Evolutionary conservation across 2,888 invertebrate genomes (phyloP).

Genomic region (Nephrocerus scutellatus): DNA sequence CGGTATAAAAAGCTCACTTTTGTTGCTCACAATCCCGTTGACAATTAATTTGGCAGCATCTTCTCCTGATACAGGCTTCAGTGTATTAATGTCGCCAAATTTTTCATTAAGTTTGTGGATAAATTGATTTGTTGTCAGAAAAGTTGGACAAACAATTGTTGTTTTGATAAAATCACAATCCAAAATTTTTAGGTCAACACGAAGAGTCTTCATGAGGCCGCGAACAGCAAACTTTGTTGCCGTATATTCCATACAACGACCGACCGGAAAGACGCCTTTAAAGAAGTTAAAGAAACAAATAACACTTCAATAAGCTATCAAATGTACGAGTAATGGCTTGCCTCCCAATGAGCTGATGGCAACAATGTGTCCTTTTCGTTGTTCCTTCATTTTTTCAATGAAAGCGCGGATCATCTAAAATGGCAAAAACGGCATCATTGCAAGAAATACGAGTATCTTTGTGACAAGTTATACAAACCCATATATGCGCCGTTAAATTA

Average conservation of each 20-base stretch:
- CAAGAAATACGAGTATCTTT: too few relatives aligned
- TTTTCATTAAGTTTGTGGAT: constrained; percentile 15
- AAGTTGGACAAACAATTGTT: constrained; percentile 38
- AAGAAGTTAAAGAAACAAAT: background rate
- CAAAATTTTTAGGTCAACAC: constrained; percentile 32
- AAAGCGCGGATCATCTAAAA: constrained; percentile 40
- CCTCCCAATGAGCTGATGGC: constrained; percentile 40
- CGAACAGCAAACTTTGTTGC: constrained; percentile 42
- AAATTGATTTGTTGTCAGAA: constrained; percentile 34
- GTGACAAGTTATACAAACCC: too few relatives aligned
- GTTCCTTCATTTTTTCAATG: constrained; percentile 41
- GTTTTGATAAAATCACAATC: constrained; percentile 28
- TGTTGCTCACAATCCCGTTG: constrained; percentile 28
- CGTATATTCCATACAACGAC: constrained; percentile 30
- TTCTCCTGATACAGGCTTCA: too few relatives aligned
- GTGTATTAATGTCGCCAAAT: constrained; percentile 17
- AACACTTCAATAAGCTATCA: background rate
- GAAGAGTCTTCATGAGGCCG: constrained; percentile 36
- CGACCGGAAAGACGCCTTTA: constrained; percentile 23
- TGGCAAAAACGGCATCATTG: too few relatives aligned
- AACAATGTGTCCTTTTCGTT: constrained; percentile 41
- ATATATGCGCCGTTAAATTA: constrained; percentile 45
- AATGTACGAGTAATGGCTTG: constrained; percentile 11
- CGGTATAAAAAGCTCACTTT: constrained; percentile 31
- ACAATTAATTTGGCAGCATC: constrained; percentile 26